Conservation (phyloP, 2,888 invertebrate genomes). For the Bimastos eiseni region DNA sequence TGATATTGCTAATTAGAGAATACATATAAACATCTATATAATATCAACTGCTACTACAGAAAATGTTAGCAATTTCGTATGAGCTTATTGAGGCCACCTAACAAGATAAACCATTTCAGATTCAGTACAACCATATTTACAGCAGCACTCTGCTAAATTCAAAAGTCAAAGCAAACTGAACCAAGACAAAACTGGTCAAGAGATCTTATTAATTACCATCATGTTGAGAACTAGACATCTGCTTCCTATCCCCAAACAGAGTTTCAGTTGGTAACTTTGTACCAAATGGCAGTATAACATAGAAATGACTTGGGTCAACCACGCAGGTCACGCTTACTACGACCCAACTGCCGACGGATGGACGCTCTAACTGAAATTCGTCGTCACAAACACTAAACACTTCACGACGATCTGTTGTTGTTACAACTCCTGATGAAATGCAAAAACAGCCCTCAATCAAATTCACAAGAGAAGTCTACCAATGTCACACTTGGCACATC, state of each 20-base stretch:
- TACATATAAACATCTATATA: no score
- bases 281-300: constrained; percentile 56
- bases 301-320: constrained; percentile 55
- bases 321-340: constrained; percentile 54
- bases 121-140: no score
- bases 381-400: constrained; percentile 40
- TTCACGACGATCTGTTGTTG: constrained; percentile 45
- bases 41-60: no score
- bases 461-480: neutral
- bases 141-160: no score
- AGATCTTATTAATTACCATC: neutral
- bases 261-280: constrained; percentile 44
- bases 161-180: no score
- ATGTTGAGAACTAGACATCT: neutral
- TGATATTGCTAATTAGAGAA: no score
- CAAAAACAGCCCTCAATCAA: neutral
- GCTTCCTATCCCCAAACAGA: constrained; percentile 32
- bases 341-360: constrained; percentile 50
- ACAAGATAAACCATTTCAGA: no score
- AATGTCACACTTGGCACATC: no score
- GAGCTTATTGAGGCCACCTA: no score
- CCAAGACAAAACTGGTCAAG: no score
- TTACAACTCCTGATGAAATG: constrained; percentile 31
- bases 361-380: constrained; percentile 39
- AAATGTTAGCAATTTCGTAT: no score